phyloP scores from a whole-genome alignment of 1,140 invertebrate genomes.

The Limonius californicus region DNA sequence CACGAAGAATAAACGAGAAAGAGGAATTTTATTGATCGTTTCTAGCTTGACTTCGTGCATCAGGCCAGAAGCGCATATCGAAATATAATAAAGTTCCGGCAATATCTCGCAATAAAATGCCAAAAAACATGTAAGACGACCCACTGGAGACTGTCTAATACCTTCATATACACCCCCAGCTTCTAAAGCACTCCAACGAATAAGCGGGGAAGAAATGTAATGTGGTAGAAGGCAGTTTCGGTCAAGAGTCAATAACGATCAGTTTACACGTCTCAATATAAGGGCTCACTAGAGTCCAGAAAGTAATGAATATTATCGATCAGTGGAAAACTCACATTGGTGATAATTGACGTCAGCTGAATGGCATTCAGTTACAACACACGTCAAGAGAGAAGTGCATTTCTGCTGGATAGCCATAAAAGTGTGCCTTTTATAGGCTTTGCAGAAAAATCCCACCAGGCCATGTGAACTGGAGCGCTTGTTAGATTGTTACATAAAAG shows the following conservation, averaged over 20 bases:
- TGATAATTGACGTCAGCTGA: neutral
- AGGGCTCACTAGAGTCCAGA: conserved; percentile 33
- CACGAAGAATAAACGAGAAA: no score
- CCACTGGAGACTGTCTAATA: neutral
- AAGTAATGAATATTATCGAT: conserved; percentile 38
- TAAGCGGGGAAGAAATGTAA: neutral
- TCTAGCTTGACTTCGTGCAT: no score
- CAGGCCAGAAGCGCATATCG: no score
- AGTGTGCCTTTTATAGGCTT: conserved; percentile 1
- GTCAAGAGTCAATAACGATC: conserved; percentile 38
- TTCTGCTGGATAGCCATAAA: neutral
- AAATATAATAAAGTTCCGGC: no score
- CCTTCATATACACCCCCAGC: neutral
- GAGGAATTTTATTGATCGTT: no score
- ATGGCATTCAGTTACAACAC: conserved; percentile 6
- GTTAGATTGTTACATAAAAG: conserved; percentile 27
- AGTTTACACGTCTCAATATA: conserved; percentile 40
- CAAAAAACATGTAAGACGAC: neutral
- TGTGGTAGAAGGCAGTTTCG: conserved; percentile 31
- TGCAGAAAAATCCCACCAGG: neutral
- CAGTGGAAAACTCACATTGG: conserved; percentile 7
- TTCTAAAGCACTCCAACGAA: neutral
- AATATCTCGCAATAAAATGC: no score
- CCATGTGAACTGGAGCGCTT: neutral
- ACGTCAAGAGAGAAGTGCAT: neutral